Evolutionary conservation across 2,888 invertebrate species (phyloP).

Genomic region (Ormyrus nitidulus): DNA sequence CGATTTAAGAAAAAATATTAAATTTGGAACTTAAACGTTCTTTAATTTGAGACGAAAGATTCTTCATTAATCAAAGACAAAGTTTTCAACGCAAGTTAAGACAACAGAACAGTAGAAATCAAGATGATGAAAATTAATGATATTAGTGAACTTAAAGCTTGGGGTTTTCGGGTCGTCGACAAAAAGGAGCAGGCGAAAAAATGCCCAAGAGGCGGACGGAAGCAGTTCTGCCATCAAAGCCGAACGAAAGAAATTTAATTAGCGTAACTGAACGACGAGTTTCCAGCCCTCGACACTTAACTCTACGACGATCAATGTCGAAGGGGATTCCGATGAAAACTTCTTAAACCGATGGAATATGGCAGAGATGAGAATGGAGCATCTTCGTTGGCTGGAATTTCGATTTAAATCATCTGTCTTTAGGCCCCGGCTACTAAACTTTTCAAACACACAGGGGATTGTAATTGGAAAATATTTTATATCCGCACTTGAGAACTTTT

Average conservation of each 20-base stretch:
- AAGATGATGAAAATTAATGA: background rate
- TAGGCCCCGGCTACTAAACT: too few species aligned
- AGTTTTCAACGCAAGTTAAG: background rate
- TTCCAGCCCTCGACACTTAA: constrained; percentile 29
- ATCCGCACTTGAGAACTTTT: too few species aligned
- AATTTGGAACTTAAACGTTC: too few species aligned
- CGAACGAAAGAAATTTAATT: constrained; percentile 53
- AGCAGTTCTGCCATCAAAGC: constrained; percentile 22
- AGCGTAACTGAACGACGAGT: constrained; percentile 49
- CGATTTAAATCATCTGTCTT: constrained; percentile 27
- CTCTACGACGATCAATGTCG: constrained; percentile 49
- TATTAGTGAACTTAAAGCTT: constrained; percentile 6
- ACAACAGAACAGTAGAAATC: constrained; percentile 1
- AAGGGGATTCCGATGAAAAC: constrained; percentile 51
- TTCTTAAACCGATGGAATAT: constrained; percentile 42
- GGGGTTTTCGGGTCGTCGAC: background rate
- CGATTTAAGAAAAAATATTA: too few species aligned
- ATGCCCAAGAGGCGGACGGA: background rate
- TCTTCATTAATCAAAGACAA: background rate
- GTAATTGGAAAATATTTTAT: too few species aligned
- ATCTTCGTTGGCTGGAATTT: constrained; percentile 25
- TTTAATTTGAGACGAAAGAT: too few species aligned
- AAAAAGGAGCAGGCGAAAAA: constrained; percentile 1
- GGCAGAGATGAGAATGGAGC: constrained; percentile 12
- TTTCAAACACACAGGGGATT: too few species aligned